Evolutionary conservation across 2,113 vertebrate genomes (phyloP).

Genomic region (Pangasianodon gigas): DNA sequence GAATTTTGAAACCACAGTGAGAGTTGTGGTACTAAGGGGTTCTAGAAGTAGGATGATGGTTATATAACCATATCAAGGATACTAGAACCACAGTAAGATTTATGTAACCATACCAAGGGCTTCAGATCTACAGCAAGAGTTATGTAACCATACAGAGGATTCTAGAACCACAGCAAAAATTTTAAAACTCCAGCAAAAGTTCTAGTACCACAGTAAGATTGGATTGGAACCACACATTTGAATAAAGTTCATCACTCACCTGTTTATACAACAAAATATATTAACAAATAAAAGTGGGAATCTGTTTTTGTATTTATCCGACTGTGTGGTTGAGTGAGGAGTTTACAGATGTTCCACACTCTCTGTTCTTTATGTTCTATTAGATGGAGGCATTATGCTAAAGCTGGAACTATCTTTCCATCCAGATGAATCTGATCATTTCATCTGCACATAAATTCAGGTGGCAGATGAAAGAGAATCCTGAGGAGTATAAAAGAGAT

Average conservation of each 20-base stretch:
- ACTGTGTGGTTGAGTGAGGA: neutral
- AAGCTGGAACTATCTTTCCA: neutral
- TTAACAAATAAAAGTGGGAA: neutral
- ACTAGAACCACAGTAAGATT: neutral
- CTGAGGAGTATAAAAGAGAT: neutral
- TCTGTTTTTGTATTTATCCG: neutral
- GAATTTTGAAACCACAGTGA: neutral
- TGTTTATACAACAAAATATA: neutral
- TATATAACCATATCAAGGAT: neutral
- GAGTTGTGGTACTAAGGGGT: neutral
- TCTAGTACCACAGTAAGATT: neutral
- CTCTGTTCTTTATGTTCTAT: neutral
- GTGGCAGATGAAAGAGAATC: neutral
- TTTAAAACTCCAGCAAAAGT: neutral
- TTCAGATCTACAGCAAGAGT: neutral
- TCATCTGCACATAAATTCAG: neutral
- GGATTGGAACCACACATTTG: neutral
- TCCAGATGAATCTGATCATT: neutral
- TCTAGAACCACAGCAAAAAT: neutral
- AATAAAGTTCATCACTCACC: neutral
- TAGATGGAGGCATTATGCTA: neutral
- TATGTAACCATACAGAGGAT: neutral
- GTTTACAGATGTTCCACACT: neutral
- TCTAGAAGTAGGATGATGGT: neutral
- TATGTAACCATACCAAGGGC: neutral